These are phyloP conservation scores for Tragelaphus imberbis DNA, from an alignment of 2,113 vertebrate genomes.

Conservation along the genomic window DNA sequence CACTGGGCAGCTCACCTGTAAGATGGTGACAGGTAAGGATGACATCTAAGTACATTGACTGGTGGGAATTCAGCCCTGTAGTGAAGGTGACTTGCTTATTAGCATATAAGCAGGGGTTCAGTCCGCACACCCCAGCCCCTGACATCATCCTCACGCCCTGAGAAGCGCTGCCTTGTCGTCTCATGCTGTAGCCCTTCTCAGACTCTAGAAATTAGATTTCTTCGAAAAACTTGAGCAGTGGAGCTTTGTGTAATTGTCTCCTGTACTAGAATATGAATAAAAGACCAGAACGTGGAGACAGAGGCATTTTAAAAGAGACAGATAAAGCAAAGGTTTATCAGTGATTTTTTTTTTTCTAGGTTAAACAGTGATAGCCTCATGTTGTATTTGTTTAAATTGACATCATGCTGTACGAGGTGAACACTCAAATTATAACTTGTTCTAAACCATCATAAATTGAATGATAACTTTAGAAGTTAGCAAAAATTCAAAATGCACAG, in stretches of 20 bases:
- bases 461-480: background rate
- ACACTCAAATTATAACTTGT: background rate
- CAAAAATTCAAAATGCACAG: background rate
- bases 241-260: background rate
- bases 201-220: background rate
- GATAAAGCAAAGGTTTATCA: background rate
- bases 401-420: background rate
- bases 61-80: rapidly evolving
- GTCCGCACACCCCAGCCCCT: rapidly evolving
- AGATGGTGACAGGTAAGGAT: background rate
- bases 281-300: background rate
- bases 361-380: background rate
- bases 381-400: background rate
- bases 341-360: background rate
- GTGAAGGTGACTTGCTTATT: background rate
- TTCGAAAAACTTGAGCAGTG: background rate
- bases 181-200: background rate
- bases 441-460: background rate
- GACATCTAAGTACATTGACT: background rate
- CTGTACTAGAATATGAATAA: background rate
- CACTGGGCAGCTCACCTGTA: background rate
- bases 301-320: background rate
- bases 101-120: background rate
- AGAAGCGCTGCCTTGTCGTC: background rate
- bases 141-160: rapidly evolving